Conservation (phyloP, 1,140 invertebrate genomes). For the Thalassaphorura encarpata region DNA sequence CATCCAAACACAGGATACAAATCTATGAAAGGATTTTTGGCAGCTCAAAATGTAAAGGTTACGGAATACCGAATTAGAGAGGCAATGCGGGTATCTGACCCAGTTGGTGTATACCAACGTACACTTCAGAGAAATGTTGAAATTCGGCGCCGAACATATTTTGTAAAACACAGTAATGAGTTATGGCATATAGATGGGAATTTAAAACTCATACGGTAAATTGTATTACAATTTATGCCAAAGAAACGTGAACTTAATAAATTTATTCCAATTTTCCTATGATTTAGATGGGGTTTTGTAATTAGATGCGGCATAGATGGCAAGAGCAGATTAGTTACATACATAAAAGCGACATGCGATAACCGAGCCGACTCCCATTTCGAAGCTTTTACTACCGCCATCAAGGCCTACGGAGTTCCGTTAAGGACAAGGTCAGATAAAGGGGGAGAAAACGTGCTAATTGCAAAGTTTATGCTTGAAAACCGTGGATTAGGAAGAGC, state of each 20-base stretch:
- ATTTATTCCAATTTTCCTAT: not conserved
- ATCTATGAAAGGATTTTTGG: conserved; percentile 20
- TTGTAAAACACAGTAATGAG: conserved; percentile 10
- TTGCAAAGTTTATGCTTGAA: conserved; percentile 22
- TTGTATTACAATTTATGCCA: not conserved
- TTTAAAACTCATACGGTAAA: conserved; percentile 12
- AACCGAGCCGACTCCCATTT: conserved; percentile 10
- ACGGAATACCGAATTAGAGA: conserved; percentile 4
- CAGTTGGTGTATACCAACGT: conserved; percentile 12
- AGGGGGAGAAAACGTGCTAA: conserved; percentile 17
- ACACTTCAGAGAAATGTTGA: conserved; percentile 9
- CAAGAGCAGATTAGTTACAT: conserved; percentile 4
- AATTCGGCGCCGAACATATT: conserved; percentile 13
- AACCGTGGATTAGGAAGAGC: conserved; percentile 8
- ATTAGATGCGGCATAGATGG: conserved; percentile 14
- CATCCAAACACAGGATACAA: conserved; percentile 25
- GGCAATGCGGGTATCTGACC: conserved; percentile 13
- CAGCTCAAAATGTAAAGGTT: not conserved
- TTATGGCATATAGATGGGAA: conserved; percentile 23
- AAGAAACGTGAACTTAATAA: not conserved
- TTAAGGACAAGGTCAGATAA: conserved; percentile 13
- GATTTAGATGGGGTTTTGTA: conserved; percentile 11
- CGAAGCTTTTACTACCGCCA: not conserved
- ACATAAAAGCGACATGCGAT: not conserved
- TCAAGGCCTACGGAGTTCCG: not conserved